phyloP scores from a whole-genome alignment of 2,797 vertebrate genomes.

The Chelonia mydas region DNA sequence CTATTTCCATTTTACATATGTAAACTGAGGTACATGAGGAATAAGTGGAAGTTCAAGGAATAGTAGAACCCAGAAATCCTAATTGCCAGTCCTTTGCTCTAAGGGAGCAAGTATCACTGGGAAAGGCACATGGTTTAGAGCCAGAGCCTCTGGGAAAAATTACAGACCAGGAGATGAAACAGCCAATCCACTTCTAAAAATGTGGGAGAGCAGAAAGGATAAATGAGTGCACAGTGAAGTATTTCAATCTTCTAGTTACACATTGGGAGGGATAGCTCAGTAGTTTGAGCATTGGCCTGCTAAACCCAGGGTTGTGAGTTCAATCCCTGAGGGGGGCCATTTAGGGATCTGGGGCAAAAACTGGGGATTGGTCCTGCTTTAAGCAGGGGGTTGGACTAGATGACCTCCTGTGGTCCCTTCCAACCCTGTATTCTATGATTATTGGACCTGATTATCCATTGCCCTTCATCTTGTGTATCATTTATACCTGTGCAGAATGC shows the following conservation, averaged over 20 bases:
- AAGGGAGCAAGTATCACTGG: not conserved
- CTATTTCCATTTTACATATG: not conserved
- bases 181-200: not conserved
- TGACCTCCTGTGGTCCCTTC: too few relatives aligned
- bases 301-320: too few relatives aligned
- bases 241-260: not conserved
- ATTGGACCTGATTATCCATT: not conserved
- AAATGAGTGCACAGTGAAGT: not conserved
- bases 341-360: too few relatives aligned
- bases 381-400: too few relatives aligned
- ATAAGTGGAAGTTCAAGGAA: not conserved
- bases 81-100: not conserved
- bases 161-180: not conserved
- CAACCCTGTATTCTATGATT: not conserved
- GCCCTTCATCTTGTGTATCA: not conserved
- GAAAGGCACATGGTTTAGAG: not conserved
- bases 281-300: too few relatives aligned
- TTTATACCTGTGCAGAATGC: not conserved
- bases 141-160: not conserved
- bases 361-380: too few relatives aligned
- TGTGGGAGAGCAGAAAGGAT: not conserved
- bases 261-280: not conserved
- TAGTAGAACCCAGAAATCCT: not conserved
- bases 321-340: too few relatives aligned
- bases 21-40: not conserved